These are phyloP conservation scores for Tridacna gigas DNA, from an alignment of 2,888 invertebrate genomes.

Conservation along the genomic window DNA sequence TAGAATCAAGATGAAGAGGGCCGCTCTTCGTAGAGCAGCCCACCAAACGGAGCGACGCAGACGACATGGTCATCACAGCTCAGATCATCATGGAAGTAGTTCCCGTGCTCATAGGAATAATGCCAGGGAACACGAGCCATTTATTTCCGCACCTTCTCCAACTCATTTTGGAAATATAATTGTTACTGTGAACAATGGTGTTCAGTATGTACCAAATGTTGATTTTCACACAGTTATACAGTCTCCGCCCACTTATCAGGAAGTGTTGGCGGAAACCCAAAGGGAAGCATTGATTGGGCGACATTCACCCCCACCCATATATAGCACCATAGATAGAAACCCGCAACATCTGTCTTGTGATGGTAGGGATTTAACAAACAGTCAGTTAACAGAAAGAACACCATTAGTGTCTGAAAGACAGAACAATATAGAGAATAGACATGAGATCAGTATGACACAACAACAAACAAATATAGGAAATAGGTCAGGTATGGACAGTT, in stretches of 20 bases:
- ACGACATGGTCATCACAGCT: conserved; percentile 36
- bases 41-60: conserved; percentile 59
- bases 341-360: conserved; percentile 38
- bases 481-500: neutral
- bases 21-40: conserved; percentile 66
- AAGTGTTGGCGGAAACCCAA: conserved; percentile 66
- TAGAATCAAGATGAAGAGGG: conserved; percentile 78
- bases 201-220: conserved; percentile 76
- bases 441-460: neutral
- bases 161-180: conserved; percentile 79
- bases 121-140: conserved; percentile 69
- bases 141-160: conserved; percentile 68
- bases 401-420: neutral
- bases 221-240: conserved; percentile 70
- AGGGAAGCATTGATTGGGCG: conserved; percentile 40
- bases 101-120: conserved; percentile 37
- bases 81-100: conserved; percentile 19
- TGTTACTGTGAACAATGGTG: conserved; percentile 80
- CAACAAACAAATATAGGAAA: neutral
- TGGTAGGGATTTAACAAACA: neutral
- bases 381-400: neutral
- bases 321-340: conserved; percentile 78
- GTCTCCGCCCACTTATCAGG: conserved; percentile 78
- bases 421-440: neutral
- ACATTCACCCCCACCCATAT: conserved; percentile 77